Evolutionary conservation across 2,888 invertebrate genomes (phyloP), one percentile per base, ranked within the genome.

Genomic region (Taphrorychus bicolor): DNA sequence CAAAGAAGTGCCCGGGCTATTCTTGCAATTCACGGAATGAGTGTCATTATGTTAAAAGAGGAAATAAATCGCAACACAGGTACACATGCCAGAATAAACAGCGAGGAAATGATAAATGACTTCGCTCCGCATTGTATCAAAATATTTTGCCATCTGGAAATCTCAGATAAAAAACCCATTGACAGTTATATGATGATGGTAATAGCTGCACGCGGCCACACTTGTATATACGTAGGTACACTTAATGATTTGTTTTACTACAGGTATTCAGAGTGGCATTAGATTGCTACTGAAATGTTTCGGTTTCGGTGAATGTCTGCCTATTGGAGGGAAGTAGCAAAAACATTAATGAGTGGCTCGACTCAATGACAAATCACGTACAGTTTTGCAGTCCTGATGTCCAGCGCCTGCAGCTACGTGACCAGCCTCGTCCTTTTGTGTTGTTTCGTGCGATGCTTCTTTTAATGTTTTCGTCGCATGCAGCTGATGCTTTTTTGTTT

Each of bases 111-210:
- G 79, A 79, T 79, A 78, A 79, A 79, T 79, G 78, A 76, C 74
- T 76, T 74, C 72, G 74, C 74, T 74, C 76, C 41, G 60, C 61
- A 66, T 74, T 76, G 75, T 78, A 75, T 77, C 75, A 75, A 76
- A 78, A 77, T 77, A 78, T 78, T 78, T 78, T 75, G 75, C 77
- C 78, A 77, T 76, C 77, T 78, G 78, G 78, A 77, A 78, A 77
- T 74, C 72, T 74, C 70, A 73, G 77, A 78, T 78, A 78, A 77
- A 76, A 73, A 74, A 59, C 23, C 54, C 51, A 58, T 58, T 56
- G 62, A 63, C 62, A 63, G 62, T 56, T 49, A 61, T 53, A 61
- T 14, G 53, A 24, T 49, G 18, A 23, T 51, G 21, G n/a, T n/a
- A n/a, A n/a, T n/a, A n/a, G n/a, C n/a, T n/a, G 51, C 56, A 56